Evolutionary conservation across 2,797 vertebrate species (phyloP).

Genomic region (Onychomys leucogaster): DNA sequence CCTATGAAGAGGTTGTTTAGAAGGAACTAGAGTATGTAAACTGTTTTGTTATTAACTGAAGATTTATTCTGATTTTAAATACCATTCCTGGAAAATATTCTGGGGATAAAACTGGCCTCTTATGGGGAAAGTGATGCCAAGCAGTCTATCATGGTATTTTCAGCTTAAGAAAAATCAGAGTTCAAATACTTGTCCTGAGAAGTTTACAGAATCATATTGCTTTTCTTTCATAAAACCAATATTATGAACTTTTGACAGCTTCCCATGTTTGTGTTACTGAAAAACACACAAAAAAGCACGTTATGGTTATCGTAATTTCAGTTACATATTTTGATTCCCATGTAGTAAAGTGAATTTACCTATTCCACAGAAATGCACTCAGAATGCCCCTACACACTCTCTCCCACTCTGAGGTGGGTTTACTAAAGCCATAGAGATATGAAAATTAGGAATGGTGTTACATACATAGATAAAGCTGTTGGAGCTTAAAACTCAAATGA

Average conservation of each 20-base stretch:
- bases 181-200: neutral
- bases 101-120: neutral
- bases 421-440: neutral
- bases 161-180: slow-evolving; percentile 14
- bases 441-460: neutral
- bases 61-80: neutral
- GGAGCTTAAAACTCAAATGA: neutral
- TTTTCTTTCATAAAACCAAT: neutral
- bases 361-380: neutral
- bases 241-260: neutral
- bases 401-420: neutral
- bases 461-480: neutral
- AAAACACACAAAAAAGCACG: neutral
- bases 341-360: neutral
- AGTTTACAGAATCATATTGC: neutral
- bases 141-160: neutral
- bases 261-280: neutral
- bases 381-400: neutral
- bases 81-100: neutral
- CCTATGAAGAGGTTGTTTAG: neutral
- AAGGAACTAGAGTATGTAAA: neutral
- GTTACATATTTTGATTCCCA: neutral
- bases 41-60: neutral
- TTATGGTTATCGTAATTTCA: slow-evolving; percentile 25
- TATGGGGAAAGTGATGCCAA: neutral